phyloP scores from a whole-genome alignment of 2,888 invertebrate genomes.

The Dromius quadrimaculatus region DNA sequence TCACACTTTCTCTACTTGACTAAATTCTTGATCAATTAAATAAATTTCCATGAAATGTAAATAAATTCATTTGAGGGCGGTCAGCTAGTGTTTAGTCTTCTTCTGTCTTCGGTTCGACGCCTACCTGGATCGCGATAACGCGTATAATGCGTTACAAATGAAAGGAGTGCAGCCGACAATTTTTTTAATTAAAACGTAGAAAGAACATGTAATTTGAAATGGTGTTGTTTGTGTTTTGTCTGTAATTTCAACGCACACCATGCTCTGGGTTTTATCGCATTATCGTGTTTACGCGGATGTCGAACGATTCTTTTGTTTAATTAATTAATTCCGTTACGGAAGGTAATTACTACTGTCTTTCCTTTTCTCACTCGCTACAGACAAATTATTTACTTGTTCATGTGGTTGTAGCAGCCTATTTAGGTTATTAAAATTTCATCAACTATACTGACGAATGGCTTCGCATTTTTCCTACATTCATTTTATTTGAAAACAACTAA shows the following conservation, averaged over 20 bases:
- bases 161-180: conserved; percentile 39
- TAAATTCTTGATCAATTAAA: conserved; percentile 24
- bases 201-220: conserved; percentile 48
- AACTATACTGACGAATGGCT: not conserved
- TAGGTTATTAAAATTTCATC: conserved; percentile 32
- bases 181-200: conserved; percentile 49
- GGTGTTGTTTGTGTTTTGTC: conserved; percentile 59
- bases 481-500: too few species aligned
- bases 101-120: conserved; percentile 47
- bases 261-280: conserved; percentile 52
- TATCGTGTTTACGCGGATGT: conserved; percentile 62
- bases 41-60: conserved; percentile 43
- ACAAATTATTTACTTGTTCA: conserved; percentile 21
- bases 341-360: conserved; percentile 43
- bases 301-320: conserved; percentile 63
- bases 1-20: conserved; percentile 13
- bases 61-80: conserved; percentile 29
- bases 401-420: conserved; percentile 16
- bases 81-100: conserved; percentile 38
- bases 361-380: conserved; percentile 2
- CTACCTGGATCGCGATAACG: conserved; percentile 44
- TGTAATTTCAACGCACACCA: conserved; percentile 61
- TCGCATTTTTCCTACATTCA: conserved; percentile 11
- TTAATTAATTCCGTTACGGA: conserved; percentile 65
- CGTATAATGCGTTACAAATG: conserved; percentile 52